A percentile compares a stretch with the other conserved stretches of the same genome.
Conservation (phyloP, 2,113 vertebrate genomes). For the Prietella phreatophila region DNA sequence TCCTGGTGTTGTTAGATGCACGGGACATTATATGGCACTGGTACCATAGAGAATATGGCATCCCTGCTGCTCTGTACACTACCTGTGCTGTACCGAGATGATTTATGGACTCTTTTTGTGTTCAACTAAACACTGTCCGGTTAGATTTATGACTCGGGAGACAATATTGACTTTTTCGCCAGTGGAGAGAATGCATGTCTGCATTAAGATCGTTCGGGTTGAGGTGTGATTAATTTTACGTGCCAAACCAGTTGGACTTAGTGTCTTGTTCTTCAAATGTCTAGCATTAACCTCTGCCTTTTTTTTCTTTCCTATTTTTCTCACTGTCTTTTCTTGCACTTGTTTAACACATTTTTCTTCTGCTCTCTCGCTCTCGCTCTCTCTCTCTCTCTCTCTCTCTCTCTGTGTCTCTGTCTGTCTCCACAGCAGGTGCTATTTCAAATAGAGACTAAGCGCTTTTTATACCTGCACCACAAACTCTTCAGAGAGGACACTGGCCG, state of each 20-base stretch:
- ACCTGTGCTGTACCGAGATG: constrained; percentile 22
- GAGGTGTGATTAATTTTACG: constrained; percentile 33
- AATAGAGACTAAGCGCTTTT: constrained; percentile 77
- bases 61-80: constrained; percentile 13
- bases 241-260: constrained; percentile 28
- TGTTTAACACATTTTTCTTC: background rate
- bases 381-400: background rate
- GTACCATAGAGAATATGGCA: background rate
- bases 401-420: background rate
- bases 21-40: background rate
- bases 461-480: constrained; percentile 70
- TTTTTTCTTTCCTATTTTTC: background rate
- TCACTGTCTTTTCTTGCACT: constrained; percentile 7
- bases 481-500: constrained; percentile 76
- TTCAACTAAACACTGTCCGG: constrained; percentile 47
- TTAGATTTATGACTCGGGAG: constrained; percentile 49
- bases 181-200: constrained; percentile 45
- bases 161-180: constrained; percentile 56
- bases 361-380: background rate
- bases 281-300: constrained; percentile 46
- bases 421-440: constrained; percentile 72
- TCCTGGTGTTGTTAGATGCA: background rate
- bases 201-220: constrained; percentile 44
- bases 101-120: constrained; percentile 41
- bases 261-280: constrained; percentile 37